A percentile compares a stretch with the other conserved stretches of the same genome.
phyloP scores from a whole-genome alignment of 2,797 vertebrate genomes.

The Picus viridis region DNA sequence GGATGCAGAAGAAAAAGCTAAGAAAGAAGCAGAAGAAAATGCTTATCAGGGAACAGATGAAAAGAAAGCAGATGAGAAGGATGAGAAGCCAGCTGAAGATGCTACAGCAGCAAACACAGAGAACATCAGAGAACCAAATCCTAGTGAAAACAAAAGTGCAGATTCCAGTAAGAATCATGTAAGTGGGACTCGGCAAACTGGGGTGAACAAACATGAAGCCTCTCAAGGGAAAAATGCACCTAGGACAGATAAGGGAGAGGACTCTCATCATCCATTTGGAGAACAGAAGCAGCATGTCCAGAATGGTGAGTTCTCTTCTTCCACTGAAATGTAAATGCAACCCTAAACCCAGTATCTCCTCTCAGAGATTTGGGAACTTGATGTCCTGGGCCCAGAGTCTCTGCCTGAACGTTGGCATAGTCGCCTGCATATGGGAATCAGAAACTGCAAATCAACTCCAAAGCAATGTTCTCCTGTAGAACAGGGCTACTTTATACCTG shows the following conservation, averaged over 20 bases:
- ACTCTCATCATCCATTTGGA: background rate
- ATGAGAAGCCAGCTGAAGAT: conserved; percentile 75
- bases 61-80: conserved; percentile 75
- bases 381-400: background rate
- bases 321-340: background rate
- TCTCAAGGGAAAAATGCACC: conserved; percentile 68
- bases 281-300: conserved; percentile 79
- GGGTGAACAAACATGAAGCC: conserved; percentile 48
- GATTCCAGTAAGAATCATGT: conserved; percentile 56
- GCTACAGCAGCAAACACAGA: conserved; percentile 45
- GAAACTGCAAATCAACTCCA: background rate
- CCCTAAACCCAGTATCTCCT: background rate
- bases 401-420: background rate
- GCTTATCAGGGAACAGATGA: conserved; percentile 77
- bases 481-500: background rate
- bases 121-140: conserved; percentile 62
- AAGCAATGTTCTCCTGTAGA: background rate
- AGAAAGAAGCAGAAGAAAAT: conserved; percentile 81
- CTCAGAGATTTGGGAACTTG: too few relatives aligned
- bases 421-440: background rate
- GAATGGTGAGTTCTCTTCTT: conserved; percentile 80
- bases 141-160: conserved; percentile 26
- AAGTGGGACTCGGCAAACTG: conserved; percentile 57
- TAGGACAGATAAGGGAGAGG: conserved; percentile 76
- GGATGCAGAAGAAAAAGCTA: conserved; percentile 88